These are phyloP conservation scores for Oligia latruncula DNA, from an alignment of 2,888 invertebrate species.

Conservation along the genomic window DNA sequence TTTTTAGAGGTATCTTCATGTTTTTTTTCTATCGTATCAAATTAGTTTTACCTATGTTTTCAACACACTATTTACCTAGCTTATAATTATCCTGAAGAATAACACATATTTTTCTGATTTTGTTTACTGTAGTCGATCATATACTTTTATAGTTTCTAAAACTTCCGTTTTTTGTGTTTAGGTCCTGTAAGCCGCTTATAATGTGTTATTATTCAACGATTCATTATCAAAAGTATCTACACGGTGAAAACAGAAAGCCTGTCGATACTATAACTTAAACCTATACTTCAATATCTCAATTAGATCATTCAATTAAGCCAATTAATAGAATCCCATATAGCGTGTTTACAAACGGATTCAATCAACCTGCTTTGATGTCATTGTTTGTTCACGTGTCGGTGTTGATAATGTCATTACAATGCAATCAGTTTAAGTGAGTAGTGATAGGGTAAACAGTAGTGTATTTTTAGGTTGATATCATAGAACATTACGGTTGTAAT, in stretches of 20 bases:
- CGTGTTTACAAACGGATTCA: conserved; percentile 22
- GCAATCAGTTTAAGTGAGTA: conserved; percentile 12
- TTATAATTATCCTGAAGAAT: too few relatives aligned
- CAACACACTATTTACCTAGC: too few relatives aligned
- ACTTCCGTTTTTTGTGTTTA: too few relatives aligned
- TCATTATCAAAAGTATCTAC: not conserved
- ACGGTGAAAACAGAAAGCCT: not conserved
- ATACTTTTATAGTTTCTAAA: too few relatives aligned
- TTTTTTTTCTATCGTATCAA: too few relatives aligned
- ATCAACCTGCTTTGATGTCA: conserved; percentile 18
- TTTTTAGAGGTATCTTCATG: too few relatives aligned
- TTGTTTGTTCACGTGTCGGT: conserved; percentile 16
- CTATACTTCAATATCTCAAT: not conserved
- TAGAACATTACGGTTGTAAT: not conserved
- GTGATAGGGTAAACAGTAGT: not conserved
- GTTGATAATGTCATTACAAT: conserved; percentile 19
- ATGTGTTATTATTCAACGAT: not conserved
- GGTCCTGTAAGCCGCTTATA: too few relatives aligned
- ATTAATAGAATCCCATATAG: conserved; percentile 5
- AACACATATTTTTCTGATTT: too few relatives aligned
- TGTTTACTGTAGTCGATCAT: too few relatives aligned
- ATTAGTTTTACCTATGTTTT: too few relatives aligned
- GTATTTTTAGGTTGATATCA: not conserved
- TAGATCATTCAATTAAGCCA: not conserved
- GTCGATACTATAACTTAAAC: not conserved